Evolutionary conservation across 2,797 vertebrate species (phyloP).

Genomic region (Austrolebias charrua): DNA sequence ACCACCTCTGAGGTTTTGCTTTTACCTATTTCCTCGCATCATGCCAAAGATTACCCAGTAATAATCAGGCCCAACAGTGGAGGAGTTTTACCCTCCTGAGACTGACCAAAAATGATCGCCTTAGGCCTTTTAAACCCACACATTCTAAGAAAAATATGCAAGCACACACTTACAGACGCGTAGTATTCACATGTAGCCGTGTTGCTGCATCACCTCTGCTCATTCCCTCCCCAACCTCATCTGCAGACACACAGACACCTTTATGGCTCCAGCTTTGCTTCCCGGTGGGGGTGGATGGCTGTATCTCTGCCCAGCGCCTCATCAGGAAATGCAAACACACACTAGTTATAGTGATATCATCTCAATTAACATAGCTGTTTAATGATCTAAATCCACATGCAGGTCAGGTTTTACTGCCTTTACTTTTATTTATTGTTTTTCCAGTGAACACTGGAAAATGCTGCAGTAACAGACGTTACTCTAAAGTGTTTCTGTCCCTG

Average conservation of each 20-base stretch:
- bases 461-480: slow-evolving; percentile 46
- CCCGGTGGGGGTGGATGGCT: slow-evolving; percentile 29
- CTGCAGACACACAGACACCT: slow-evolving; percentile 49
- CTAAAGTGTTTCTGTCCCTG: slow-evolving; percentile 63
- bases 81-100: slow-evolving; percentile 63
- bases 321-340: slow-evolving; percentile 52
- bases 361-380: slow-evolving; percentile 62
- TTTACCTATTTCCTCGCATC: slow-evolving; percentile 78
- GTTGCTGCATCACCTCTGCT: slow-evolving; percentile 46
- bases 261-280: slow-evolving; percentile 52
- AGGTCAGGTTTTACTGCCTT: slow-evolving; percentile 50
- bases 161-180: slow-evolving; percentile 29
- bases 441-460: slow-evolving; percentile 64
- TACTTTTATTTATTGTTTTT: slow-evolving; percentile 74
- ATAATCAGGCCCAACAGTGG: slow-evolving; percentile 63
- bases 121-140: slow-evolving; percentile 62
- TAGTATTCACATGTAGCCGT: slow-evolving; percentile 34
- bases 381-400: slow-evolving; percentile 59
- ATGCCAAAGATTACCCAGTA: slow-evolving; percentile 70
- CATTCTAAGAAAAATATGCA: slow-evolving; percentile 14
- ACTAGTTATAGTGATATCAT: slow-evolving; percentile 57
- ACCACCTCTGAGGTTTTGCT: slow-evolving; percentile 78
- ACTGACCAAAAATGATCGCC: slow-evolving; percentile 62
- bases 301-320: slow-evolving; percentile 52
- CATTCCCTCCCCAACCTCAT: slow-evolving; percentile 28